Conservation (phyloP, 92 coral and sea anemone genomes). For the Heliopora coerulea region DNA sequence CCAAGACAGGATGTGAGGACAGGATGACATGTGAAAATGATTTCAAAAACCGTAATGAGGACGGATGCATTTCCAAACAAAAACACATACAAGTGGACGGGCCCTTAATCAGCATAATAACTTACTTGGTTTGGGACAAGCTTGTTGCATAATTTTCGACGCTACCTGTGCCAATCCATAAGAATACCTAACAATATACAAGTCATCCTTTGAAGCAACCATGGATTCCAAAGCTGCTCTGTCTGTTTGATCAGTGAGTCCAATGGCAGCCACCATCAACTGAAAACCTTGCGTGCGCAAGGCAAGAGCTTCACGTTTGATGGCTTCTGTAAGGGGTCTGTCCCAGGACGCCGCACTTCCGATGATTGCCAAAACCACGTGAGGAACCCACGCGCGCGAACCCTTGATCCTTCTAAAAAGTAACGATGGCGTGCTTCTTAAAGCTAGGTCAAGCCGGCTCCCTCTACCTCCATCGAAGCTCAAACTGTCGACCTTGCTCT, state of each 20-base stretch:
- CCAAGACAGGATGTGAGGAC: too few species aligned
- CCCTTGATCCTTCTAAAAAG: conserved; percentile 14
- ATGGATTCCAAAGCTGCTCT: conserved; percentile 7
- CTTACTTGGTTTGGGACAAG: conserved; percentile 1
- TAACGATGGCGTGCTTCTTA: not conserved
- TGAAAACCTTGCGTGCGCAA: conserved; percentile 3
- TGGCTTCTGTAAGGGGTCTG: not conserved
- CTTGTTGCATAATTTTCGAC: conserved; percentile 1
- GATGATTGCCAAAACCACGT: conserved; percentile 20
- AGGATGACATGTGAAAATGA: too few species aligned
- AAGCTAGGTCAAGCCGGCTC: conserved; percentile 22
- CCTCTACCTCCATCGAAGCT: not conserved
- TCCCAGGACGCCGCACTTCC: conserved; percentile 29
- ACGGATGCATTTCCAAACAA: too few species aligned
- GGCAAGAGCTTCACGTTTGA: not conserved
- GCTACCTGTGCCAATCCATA: not conserved
- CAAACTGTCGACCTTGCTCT: not conserved
- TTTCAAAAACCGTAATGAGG: too few species aligned
- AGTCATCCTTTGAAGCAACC: conserved; percentile 18
- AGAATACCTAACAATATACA: not conserved
- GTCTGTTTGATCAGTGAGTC: not conserved
- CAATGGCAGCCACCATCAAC: conserved; percentile 17
- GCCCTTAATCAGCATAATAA: too few species aligned
- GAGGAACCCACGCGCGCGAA: conserved; percentile 30
- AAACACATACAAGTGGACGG: too few species aligned